Evolutionary conservation across 2,113 vertebrate genomes (phyloP).

Genomic region (Pygoscelis antarcticus): DNA sequence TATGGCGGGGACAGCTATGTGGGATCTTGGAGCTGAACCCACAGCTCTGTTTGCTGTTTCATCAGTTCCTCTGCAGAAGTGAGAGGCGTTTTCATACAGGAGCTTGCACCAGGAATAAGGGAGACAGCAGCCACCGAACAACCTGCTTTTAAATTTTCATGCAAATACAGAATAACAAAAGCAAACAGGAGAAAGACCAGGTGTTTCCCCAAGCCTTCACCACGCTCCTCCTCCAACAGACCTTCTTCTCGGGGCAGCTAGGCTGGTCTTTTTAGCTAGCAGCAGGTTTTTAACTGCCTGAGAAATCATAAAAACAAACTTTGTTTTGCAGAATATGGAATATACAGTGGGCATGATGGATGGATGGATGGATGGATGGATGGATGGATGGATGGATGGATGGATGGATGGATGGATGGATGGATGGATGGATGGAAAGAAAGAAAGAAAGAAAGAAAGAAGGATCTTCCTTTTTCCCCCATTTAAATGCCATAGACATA

Average conservation of each 20-base stretch:
- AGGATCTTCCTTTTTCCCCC: neutral
- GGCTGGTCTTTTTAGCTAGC: neutral
- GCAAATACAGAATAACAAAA: neutral
- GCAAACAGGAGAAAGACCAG: neutral
- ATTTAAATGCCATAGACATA: neutral
- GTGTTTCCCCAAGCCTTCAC: neutral
- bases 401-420: neutral
- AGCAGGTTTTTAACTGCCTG: neutral
- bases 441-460: neutral
- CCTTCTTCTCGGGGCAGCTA: neutral
- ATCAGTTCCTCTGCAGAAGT: neutral
- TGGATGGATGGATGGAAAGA: neutral
- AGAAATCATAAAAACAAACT: neutral
- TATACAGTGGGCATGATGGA: neutral
- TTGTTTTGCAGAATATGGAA: neutral
- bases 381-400: neutral
- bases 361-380: neutral
- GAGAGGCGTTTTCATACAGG: neutral
- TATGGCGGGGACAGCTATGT: no score
- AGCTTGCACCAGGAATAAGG: neutral
- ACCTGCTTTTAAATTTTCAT: neutral
- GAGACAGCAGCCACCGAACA: neutral
- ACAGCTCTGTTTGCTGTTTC: neutral
- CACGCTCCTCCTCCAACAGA: neutral
- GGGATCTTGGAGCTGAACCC: neutral